Percentiles rank a stretch among this genome's conserved stretches.
phyloP scores from a whole-genome alignment of 2,113 vertebrate genomes.

The Choloepus hoffmanni region DNA sequence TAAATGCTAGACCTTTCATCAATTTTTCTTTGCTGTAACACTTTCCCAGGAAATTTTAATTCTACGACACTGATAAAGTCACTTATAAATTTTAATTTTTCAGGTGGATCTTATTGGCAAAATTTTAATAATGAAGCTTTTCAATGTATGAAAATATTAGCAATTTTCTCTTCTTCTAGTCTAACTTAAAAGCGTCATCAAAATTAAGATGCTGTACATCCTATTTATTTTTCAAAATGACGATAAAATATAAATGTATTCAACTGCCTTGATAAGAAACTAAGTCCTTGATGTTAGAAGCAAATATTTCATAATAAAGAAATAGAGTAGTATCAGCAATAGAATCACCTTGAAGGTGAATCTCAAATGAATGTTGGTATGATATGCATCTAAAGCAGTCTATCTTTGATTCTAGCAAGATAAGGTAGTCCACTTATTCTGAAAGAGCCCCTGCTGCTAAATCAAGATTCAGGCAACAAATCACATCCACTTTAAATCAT shows the following conservation, averaged over 20 bases:
- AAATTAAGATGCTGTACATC: conserved; percentile 16
- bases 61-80: conserved; percentile 32
- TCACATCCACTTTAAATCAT: background rate
- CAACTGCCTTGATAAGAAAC: background rate
- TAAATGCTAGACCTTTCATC: conserved; percentile 9
- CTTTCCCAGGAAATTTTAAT: conserved; percentile 42
- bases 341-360: background rate
- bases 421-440: background rate
- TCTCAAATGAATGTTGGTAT: background rate
- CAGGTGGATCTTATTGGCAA: background rate
- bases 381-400: background rate
- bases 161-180: background rate
- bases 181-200: conserved; percentile 7
- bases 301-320: background rate
- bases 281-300: background rate
- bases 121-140: conserved; percentile 59
- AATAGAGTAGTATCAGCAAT: background rate
- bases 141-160: background rate
- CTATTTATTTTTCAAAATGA: conserved; percentile 29
- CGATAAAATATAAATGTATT: conserved; percentile 28
- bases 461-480: conserved; percentile 42
- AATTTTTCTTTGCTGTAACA: conserved; percentile 48
- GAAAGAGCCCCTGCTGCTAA: conserved; percentile 46
- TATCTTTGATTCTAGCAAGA: background rate
- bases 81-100: conserved; percentile 54